Percentiles rank a stretch among this genome's conserved stretches.
These are phyloP conservation scores for Zoanthus solanderi DNA, from an alignment of 92 coral and sea anemone species.

Conservation along the genomic window DNA sequence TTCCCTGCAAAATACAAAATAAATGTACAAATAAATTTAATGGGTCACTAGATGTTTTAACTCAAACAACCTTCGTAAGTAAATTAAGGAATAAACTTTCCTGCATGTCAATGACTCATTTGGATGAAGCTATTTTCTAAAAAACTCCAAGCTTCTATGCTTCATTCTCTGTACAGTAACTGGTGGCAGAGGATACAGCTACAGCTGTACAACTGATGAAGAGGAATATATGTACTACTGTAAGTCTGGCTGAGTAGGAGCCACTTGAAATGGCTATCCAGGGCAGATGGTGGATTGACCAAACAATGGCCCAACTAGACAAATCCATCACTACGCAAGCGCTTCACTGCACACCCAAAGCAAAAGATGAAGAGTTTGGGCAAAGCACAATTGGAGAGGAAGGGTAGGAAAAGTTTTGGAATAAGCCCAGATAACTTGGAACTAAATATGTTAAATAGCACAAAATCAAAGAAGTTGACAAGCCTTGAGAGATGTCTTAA, in stretches of 20 bases:
- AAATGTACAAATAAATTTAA: background rate
- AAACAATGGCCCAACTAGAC: too few relatives aligned
- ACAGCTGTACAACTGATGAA: background rate
- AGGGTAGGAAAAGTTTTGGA: too few relatives aligned
- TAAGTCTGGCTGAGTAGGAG: background rate
- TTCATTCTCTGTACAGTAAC: background rate
- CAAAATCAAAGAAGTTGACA: too few relatives aligned
- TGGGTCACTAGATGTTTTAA: background rate
- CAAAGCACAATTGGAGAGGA: too few relatives aligned
- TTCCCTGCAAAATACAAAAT: slow-evolving; percentile 56
- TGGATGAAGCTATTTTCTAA: background rate
- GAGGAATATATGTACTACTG: background rate
- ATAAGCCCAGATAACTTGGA: too few relatives aligned
- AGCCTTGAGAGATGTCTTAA: too few relatives aligned
- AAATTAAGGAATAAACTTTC: background rate
- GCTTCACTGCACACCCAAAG: too few relatives aligned
- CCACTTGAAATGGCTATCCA: background rate
- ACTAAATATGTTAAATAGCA: too few relatives aligned
- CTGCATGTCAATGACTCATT: background rate
- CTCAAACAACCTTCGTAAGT: background rate
- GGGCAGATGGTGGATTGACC: too few relatives aligned
- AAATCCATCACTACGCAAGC: too few relatives aligned
- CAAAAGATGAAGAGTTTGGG: background rate
- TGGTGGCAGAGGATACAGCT: background rate
- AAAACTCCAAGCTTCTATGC: background rate